Evolutionary conservation across 2,113 vertebrate species (phyloP).

Genomic region (Tiliqua scincoides): DNA sequence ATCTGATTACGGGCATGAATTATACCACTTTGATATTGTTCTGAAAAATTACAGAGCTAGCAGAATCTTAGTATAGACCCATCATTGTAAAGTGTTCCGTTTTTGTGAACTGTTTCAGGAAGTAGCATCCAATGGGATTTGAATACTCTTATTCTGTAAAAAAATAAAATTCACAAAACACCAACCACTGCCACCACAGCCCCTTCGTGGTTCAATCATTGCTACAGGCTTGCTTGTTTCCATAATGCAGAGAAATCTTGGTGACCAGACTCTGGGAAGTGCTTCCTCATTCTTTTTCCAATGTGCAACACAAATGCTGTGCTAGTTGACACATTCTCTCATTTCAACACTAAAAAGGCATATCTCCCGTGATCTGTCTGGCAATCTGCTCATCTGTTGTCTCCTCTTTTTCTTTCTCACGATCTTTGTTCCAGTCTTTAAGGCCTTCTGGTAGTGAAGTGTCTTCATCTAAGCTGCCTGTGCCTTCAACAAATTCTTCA

Average conservation of each 20-base stretch:
- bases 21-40: slow-evolving; percentile 40
- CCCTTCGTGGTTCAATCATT: slow-evolving; percentile 34
- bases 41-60: slow-evolving; percentile 24
- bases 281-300: slow-evolving; percentile 43
- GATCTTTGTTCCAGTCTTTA: slow-evolving; percentile 97
- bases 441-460: slow-evolving; percentile 93
- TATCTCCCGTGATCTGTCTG: slow-evolving; percentile 81
- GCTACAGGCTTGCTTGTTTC: slow-evolving; percentile 54
- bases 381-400: slow-evolving; percentile 81
- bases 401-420: slow-evolving; percentile 83
- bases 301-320: slow-evolving; percentile 41
- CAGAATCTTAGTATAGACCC: neutral
- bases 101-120: neutral
- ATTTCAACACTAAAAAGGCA: slow-evolving; percentile 79
- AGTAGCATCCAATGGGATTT: slow-evolving; percentile 3
- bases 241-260: slow-evolving; percentile 49
- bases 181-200: too few relatives aligned
- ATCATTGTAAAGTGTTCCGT: neutral
- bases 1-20: slow-evolving; percentile 4
- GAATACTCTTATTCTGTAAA: slow-evolving; percentile 33
- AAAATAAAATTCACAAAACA: neutral
- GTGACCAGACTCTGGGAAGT: slow-evolving; percentile 39
- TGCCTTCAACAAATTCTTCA: slow-evolving; percentile 97
- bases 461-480: slow-evolving; percentile 93
- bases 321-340: neutral